Evolutionary conservation across 2,797 vertebrate genomes (phyloP), one percentile per base, ranked within the genome.

Genomic region (Tolypeutes matacus): DNA sequence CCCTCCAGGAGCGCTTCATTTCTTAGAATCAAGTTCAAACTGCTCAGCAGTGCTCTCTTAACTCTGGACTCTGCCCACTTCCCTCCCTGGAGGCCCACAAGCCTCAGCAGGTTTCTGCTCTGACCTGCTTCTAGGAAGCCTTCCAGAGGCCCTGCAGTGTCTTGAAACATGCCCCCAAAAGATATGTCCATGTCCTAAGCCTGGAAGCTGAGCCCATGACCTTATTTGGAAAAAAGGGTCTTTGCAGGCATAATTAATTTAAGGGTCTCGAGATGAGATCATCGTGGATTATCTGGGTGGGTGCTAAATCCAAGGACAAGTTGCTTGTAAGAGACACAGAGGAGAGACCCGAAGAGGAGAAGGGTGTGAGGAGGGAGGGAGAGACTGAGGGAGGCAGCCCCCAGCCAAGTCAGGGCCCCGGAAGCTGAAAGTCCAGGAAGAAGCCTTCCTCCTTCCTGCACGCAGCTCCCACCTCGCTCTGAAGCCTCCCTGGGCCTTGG

Each of bases 331-430:
- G 14, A 51, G 42, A 23, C 4, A 0, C 3, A 5, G 18, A 39
- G 34, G 49, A 6, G 53, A 18, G 53, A 34, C 13, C 39, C n/a
- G 62, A 8, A 21, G 56, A 83, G 39, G 49, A 27, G 36, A 29
- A 11, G n/a, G 46, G 12, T 13, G 0, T 0, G 14, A 23, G 21
- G 62, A 8, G 0, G 6, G 39, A 56, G 51, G 9, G 15, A 2
- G 86, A 58, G 73, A 17, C 29, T 9, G 29, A 64, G 62, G 29
- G 62, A 29, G 29, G 29, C n/a, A 12, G 62, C 27, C 62, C 12
- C 53, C 7, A 64, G 62, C 62, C 62, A 12, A 12, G 80, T 2
- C 3, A 17, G 46, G 36, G 36, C 69, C 15, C 0, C 2, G 0
- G 85, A 18, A 67, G 53, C 72, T 18, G 7, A 3, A 58, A 25